A percentile compares a stretch with the other conserved stretches of the same genome.
Conservation (phyloP, 1,140 invertebrate species). For the Calephelis nemesis region DNA sequence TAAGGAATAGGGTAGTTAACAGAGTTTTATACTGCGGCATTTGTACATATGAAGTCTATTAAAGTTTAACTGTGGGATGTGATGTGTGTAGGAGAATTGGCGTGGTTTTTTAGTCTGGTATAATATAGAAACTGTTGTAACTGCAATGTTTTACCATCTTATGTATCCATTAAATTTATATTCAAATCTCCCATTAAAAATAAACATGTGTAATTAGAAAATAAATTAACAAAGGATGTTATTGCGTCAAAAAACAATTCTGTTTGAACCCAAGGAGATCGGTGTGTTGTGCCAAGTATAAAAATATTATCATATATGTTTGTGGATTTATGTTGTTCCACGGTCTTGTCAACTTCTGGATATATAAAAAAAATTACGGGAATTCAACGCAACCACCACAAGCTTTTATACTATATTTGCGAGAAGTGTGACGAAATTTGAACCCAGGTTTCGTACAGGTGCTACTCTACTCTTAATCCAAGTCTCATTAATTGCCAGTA, state of each 20-base stretch:
- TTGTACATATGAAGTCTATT: conserved; percentile 14
- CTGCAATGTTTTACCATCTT: conserved; percentile 11
- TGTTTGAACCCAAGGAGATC: conserved; percentile 11
- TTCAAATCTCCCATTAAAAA: conserved; percentile 13
- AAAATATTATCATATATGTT: background rate
- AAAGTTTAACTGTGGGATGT: conserved; percentile 9
- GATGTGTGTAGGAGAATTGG: conserved; percentile 3
- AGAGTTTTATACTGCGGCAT: conserved; percentile 4
- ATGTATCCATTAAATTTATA: background rate
- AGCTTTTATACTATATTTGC: background rate
- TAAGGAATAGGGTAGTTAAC: background rate
- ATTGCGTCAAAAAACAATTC: conserved; percentile 11
- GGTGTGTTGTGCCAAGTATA: conserved; percentile 12
- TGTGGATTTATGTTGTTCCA: background rate
- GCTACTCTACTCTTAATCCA: conserved; percentile 6
- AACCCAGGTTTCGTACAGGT: conserved; percentile 7
- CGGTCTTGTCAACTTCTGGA: background rate
- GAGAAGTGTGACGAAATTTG: background rate
- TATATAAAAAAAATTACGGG: background rate
- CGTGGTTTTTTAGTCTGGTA: conserved; percentile 9
- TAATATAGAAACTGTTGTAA: conserved; percentile 17
- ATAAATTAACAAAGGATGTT: conserved; percentile 12
- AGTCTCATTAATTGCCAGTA: too few species aligned
- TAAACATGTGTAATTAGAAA: background rate
- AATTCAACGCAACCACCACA: conserved; percentile 9